phyloP scores from a whole-genome alignment of 2,113 vertebrate genomes.

The Zosterops lateralis region DNA sequence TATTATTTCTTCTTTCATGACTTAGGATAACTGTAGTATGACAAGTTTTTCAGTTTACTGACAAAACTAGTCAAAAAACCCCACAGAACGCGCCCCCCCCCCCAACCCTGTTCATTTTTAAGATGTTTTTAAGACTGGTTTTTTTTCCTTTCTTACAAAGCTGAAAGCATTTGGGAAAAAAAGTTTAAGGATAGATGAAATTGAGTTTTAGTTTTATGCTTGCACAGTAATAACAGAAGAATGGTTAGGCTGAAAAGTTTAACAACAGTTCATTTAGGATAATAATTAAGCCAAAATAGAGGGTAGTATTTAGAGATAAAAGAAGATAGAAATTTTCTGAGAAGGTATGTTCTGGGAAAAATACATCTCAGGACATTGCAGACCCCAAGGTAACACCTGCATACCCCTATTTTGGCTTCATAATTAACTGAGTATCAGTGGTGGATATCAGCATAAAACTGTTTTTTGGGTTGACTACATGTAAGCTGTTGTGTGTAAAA shows the following conservation, averaged over 20 bases:
- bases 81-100: background rate
- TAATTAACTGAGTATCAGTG: background rate
- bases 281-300: background rate
- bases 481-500: background rate
- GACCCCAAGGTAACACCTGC: background rate
- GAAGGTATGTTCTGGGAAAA: background rate
- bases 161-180: background rate
- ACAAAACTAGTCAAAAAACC: background rate
- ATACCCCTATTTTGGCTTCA: background rate
- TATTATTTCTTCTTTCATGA: background rate
- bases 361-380: background rate
- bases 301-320: background rate
- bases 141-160: background rate
- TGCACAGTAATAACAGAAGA: background rate
- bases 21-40: background rate
- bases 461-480: background rate
- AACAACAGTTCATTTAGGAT: background rate
- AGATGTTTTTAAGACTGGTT: background rate
- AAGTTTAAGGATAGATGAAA: background rate
- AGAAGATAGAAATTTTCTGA: background rate
- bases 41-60: background rate
- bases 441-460: background rate
- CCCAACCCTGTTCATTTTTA: background rate
- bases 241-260: background rate
- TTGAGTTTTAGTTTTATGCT: background rate